These are phyloP conservation scores for Acanthosepion pharaonis DNA, from an alignment of 2,888 invertebrate genomes.

Conservation along the genomic window DNA sequence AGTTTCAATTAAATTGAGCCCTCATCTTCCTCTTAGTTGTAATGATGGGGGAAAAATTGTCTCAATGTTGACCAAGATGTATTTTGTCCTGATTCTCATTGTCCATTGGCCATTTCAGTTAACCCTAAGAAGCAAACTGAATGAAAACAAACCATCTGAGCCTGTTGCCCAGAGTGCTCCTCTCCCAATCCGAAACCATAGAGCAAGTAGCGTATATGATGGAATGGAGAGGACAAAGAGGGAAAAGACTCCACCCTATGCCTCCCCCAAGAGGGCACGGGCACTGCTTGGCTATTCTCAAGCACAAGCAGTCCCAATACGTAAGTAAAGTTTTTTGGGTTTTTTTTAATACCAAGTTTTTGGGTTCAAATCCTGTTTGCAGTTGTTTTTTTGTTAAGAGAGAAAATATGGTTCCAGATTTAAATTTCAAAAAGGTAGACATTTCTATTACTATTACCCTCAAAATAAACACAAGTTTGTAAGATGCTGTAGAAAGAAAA, in stretches of 20 bases:
- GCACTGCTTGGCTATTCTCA: conserved; percentile 56
- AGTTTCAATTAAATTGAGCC: too few relatives aligned
- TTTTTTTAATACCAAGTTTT: too few relatives aligned
- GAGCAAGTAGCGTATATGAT: conserved; percentile 42
- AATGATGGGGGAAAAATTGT: not conserved
- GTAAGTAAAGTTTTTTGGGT: conserved; percentile 52
- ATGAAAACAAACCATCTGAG: conserved; percentile 46
- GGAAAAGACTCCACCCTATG: conserved; percentile 62
- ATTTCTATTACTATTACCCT: too few relatives aligned
- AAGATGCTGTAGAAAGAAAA: too few relatives aligned
- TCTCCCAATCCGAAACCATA: conserved; percentile 54
- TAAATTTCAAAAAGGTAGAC: too few relatives aligned
- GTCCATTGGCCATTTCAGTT: conserved; percentile 48
- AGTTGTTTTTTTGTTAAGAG: too few relatives aligned
- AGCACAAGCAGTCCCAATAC: conserved; percentile 62
- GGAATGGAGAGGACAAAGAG: conserved; percentile 53
- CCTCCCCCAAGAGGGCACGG: conserved; percentile 62
- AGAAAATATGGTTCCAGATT: too few relatives aligned
- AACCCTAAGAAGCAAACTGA: conserved; percentile 49
- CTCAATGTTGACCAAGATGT: not conserved
- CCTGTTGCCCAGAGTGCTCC: conserved; percentile 58
- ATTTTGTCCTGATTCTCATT: not conserved
- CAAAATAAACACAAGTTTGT: too few relatives aligned
- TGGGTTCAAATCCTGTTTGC: too few relatives aligned
- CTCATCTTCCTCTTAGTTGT: too few relatives aligned